These are phyloP conservation scores for Platyura marginata DNA, from an alignment of 1,140 invertebrate genomes.

Conservation along the genomic window DNA sequence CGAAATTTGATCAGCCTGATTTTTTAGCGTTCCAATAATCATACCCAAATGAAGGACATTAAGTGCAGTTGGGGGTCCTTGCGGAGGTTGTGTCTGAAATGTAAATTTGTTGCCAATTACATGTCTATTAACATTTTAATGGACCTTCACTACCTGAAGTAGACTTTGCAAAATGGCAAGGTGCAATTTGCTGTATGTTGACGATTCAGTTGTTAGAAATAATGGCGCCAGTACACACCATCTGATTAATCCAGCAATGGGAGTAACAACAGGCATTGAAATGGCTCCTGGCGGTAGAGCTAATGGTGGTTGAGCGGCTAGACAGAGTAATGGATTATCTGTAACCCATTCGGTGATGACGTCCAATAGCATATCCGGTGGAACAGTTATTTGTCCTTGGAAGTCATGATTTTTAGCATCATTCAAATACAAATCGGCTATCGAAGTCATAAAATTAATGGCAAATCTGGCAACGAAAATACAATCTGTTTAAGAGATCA, in stretches of 20 bases:
- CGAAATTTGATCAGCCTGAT: conserved; percentile 22
- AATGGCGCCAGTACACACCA: conserved; percentile 49
- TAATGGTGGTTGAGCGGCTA: conserved; percentile 48
- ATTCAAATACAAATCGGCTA: conserved; percentile 54
- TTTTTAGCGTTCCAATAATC: conserved; percentile 25
- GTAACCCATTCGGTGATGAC: conserved; percentile 44
- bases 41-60: conserved; percentile 34
- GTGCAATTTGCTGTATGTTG: conserved; percentile 37
- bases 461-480: conserved; percentile 28
- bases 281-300: conserved; percentile 55
- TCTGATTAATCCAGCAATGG: conserved; percentile 52
- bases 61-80: conserved; percentile 32
- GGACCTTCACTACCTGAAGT: conserved; percentile 18
- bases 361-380: conserved; percentile 37
- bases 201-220: conserved; percentile 20
- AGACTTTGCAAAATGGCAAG: conserved; percentile 41
- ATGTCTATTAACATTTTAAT: no score
- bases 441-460: conserved; percentile 59
- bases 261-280: conserved; percentile 65
- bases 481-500: neutral
- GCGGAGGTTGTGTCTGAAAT: conserved; percentile 11
- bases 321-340: conserved; percentile 44
- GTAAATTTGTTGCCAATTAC: no score
- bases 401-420: conserved; percentile 14
- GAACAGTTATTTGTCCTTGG: conserved; percentile 28